Percentiles rank a stretch among this genome's conserved stretches.
Conservation (phyloP, 2,113 vertebrate genomes). For the Prinia subflava region DNA sequence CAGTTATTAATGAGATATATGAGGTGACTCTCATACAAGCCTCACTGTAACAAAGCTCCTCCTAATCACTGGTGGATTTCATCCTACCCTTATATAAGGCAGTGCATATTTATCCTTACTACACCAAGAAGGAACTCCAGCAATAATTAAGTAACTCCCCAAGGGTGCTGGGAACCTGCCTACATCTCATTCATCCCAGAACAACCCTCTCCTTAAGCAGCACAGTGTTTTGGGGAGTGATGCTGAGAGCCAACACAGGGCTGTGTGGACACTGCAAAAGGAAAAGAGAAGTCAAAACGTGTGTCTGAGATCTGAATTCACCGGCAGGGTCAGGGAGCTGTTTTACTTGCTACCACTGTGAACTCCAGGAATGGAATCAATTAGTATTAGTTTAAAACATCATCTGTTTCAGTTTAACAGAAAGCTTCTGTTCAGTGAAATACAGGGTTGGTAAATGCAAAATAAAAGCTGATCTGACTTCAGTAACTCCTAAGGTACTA, state of each 20-base stretch:
- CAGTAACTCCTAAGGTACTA: conserved; percentile 32
- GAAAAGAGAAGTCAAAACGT: background rate
- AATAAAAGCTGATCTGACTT: conserved; percentile 66
- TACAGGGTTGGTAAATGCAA: conserved; percentile 70
- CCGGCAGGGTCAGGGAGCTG: conserved; percentile 63
- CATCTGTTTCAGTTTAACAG: conserved; percentile 79
- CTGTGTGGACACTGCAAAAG: background rate
- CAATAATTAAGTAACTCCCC: background rate
- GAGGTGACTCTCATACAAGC: background rate
- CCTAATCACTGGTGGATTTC: background rate
- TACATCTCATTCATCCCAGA: background rate
- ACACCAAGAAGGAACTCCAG: background rate
- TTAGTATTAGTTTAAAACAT: conserved; percentile 80
- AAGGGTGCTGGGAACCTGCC: background rate
- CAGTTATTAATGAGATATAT: background rate
- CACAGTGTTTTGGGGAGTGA: background rate
- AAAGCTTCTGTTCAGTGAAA: conserved; percentile 77
- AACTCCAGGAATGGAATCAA: conserved; percentile 78
- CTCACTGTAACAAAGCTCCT: background rate
- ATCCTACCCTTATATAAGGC: background rate
- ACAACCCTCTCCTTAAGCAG: background rate
- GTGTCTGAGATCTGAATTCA: background rate
- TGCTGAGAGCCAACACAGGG: background rate
- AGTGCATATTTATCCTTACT: background rate
- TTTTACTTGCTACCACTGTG: conserved; percentile 68